phyloP scores from a whole-genome alignment of 2,888 invertebrate genomes.

The Philaethria dido region DNA sequence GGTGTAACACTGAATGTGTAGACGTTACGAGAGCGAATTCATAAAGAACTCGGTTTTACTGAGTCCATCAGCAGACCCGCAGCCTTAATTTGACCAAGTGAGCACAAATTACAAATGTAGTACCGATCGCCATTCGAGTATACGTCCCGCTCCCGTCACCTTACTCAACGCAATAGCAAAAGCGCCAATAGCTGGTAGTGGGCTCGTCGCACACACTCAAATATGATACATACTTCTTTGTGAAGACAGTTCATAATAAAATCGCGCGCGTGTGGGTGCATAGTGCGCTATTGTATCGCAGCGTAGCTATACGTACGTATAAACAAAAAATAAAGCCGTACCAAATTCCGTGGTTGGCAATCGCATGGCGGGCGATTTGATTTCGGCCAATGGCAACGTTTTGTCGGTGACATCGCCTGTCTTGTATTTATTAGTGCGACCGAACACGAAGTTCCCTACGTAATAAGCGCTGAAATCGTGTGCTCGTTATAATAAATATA shows the following conservation, averaged over 20 bases:
- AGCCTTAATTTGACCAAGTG: constrained; percentile 34
- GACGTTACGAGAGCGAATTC: constrained; percentile 23
- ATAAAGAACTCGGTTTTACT: constrained; percentile 25
- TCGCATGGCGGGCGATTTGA: constrained; percentile 73
- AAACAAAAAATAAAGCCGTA: constrained; percentile 82
- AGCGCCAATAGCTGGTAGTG: constrained; percentile 30
- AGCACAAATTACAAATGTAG: constrained; percentile 43
- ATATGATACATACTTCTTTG: constrained; percentile 45
- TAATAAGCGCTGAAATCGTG: constrained; percentile 84
- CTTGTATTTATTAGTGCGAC: constrained; percentile 70
- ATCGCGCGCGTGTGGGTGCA: constrained; percentile 63
- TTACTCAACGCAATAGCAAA: constrained; percentile 49
- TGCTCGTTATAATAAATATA: constrained; percentile 74
- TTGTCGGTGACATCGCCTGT: constrained; percentile 65
- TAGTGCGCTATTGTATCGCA: constrained; percentile 60
- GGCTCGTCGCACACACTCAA: constrained; percentile 40
- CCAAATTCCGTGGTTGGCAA: constrained; percentile 64
- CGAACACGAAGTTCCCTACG: constrained; percentile 78
- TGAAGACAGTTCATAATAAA: constrained; percentile 58
- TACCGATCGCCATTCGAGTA: constrained; percentile 48
- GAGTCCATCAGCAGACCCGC: constrained; percentile 14
- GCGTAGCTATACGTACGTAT: constrained; percentile 69
- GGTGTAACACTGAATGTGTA: constrained; percentile 35
- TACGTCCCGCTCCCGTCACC: constrained; percentile 43
- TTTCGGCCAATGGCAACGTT: constrained; percentile 68